These are phyloP conservation scores for Cotesia congregata DNA, from an alignment of 2,888 invertebrate genomes.

Conservation along the genomic window DNA sequence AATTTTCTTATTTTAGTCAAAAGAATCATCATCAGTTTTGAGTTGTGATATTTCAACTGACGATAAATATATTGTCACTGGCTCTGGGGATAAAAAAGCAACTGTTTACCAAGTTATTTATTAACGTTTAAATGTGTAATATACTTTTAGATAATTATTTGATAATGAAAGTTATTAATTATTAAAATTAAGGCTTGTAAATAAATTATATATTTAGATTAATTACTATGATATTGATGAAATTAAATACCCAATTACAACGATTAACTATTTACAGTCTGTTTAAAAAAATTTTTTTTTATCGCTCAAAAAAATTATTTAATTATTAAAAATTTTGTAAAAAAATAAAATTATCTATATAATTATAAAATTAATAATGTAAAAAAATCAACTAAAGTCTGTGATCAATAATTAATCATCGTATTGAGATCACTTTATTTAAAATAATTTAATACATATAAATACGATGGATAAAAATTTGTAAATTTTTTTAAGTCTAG, in stretches of 20 bases:
- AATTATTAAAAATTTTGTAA: neutral
- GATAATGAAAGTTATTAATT: no score
- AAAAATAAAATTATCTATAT: neutral
- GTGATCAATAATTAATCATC: neutral
- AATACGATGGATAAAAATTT: neutral
- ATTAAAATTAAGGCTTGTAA: no score
- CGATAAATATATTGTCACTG: conserved; percentile 98
- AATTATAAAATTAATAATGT: no score
- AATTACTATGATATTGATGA: no score
- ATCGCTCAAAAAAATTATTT: no score
- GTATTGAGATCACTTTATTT: neutral
- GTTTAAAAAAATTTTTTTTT: no score
- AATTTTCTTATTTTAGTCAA: conserved; percentile 77
- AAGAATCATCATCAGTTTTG: conserved; percentile 97
- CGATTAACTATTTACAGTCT: no score
- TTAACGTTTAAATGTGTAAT: conserved; percentile 64
- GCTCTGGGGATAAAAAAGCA: conserved; percentile 98
- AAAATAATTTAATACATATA: neutral
- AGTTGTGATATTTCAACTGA: conserved; percentile 98
- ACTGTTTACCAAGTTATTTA: conserved; percentile 97
- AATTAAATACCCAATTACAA: no score
- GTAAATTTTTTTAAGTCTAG: no score
- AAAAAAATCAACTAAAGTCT: neutral
- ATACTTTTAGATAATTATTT: no score
- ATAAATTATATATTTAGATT: no score